phyloP scores from a whole-genome alignment of 1,140 invertebrate species.

The Panagrolaimus sp. region DNA sequence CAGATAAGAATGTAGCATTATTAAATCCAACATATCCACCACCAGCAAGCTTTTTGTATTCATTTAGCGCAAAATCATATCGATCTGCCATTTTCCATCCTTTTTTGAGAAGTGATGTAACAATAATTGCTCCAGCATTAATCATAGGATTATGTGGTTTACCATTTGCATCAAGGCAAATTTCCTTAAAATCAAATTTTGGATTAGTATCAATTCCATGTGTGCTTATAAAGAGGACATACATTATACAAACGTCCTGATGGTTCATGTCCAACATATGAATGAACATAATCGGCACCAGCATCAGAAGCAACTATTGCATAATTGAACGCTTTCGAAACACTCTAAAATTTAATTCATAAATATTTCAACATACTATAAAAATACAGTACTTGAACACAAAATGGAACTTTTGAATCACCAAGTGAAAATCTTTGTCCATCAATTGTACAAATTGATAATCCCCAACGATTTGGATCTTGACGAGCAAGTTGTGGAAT shows the following conservation, averaged over 20 bases:
- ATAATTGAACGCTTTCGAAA: constrained; percentile 73
- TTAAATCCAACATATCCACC: constrained; percentile 77
- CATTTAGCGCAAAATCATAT: constrained; percentile 57
- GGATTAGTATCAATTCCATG: too few species aligned
- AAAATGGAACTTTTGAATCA: constrained; percentile 82
- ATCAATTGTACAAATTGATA: constrained; percentile 84
- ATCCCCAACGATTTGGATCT: constrained; percentile 79
- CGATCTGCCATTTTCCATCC: constrained; percentile 49
- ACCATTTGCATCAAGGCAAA: constrained; percentile 83
- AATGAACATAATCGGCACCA: constrained; percentile 80
- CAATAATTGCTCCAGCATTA: constrained; percentile 88
- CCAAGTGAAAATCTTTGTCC: constrained; percentile 84
- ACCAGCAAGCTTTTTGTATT: constrained; percentile 70
- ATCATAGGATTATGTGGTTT: constrained; percentile 80
- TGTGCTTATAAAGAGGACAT: too few species aligned
- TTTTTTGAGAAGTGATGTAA: constrained; percentile 76
- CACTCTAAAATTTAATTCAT: constrained; percentile 58
- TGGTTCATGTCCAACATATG: constrained; percentile 90
- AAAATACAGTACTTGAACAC: constrained; percentile 64
- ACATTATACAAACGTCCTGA: constrained; percentile 91
- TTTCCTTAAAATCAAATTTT: too few species aligned
- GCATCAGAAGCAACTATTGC: constrained; percentile 85
- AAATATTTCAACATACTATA: too few species aligned
- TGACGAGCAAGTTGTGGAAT: constrained; percentile 86
- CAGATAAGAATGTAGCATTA: constrained; percentile 60